Percentiles rank a stretch among this genome's conserved stretches.
phyloP scores from a whole-genome alignment of 2,797 vertebrate genomes.

The Pogoniulus pusillus region DNA sequence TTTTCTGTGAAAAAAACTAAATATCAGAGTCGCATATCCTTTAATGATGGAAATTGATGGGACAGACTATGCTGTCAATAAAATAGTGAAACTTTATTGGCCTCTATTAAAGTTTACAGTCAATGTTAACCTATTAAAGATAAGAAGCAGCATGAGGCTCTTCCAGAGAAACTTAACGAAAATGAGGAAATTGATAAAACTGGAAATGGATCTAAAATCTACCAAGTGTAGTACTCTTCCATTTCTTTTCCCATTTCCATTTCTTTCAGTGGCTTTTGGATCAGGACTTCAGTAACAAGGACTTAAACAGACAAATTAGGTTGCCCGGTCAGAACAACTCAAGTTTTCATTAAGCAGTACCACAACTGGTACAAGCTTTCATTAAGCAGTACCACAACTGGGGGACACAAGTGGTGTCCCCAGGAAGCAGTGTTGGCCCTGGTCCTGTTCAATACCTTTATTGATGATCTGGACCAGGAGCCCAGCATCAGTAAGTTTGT shows the following conservation, averaged over 20 bases:
- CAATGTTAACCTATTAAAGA: background rate
- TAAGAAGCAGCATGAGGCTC: background rate
- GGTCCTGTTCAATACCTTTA: too few relatives aligned
- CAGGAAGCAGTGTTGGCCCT: too few relatives aligned
- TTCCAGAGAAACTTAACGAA: background rate
- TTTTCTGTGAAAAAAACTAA: background rate
- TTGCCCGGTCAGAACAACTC: background rate
- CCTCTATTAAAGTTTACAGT: background rate
- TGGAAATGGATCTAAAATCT: background rate
- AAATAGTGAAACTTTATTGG: background rate
- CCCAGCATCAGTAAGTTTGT: too few relatives aligned
- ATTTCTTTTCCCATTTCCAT: too few relatives aligned
- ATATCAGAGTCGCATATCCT: background rate
- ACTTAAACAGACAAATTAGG: background rate
- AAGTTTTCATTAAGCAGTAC: background rate
- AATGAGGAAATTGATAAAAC: background rate
- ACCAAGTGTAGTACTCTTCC: background rate
- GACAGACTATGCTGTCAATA: background rate
- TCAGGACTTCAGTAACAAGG: background rate
- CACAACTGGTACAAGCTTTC: too few relatives aligned
- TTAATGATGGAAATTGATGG: background rate
- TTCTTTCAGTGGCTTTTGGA: background rate
- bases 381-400: too few relatives aligned
- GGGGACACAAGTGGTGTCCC: too few relatives aligned
- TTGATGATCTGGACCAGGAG: too few relatives aligned